These are phyloP conservation scores for Drosophila mimica DNA, from an alignment of 2,888 invertebrate species.

Conservation along the genomic window DNA sequence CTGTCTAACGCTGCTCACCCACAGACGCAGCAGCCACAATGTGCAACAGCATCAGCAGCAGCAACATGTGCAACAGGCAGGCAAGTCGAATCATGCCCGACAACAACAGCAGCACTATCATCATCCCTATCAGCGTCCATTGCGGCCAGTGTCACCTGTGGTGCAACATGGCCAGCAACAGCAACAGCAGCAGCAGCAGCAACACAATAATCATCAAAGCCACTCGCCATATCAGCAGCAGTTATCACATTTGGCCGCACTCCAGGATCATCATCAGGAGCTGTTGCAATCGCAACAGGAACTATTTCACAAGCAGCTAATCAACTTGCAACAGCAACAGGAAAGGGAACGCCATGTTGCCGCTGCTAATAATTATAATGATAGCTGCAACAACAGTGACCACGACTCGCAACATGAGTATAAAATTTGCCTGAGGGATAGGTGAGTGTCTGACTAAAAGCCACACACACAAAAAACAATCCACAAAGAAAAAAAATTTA, in stretches of 20 bases:
- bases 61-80: conserved; percentile 78
- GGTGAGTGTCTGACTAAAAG: conserved; percentile 81
- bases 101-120: conserved; percentile 59
- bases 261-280: conserved; percentile 73
- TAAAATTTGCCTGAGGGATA: conserved; percentile 84
- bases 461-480: conserved; percentile 3
- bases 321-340: conserved; percentile 68
- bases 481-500: neutral
- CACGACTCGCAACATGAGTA: conserved; percentile 80
- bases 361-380: conserved; percentile 57
- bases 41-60: conserved; percentile 65
- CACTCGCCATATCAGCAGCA: conserved; percentile 72
- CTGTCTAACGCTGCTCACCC: conserved; percentile 54
- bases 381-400: conserved; percentile 67
- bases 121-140: conserved; percentile 71
- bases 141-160: conserved; percentile 56
- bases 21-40: conserved; percentile 54
- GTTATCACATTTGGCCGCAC: conserved; percentile 60
- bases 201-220: conserved; percentile 36
- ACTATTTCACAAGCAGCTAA: conserved; percentile 77
- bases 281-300: conserved; percentile 77
- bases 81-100: conserved; percentile 44
- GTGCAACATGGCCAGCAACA: conserved; percentile 30
- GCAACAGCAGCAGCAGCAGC: conserved; percentile 31
- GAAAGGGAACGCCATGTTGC: conserved; percentile 44